These are phyloP conservation scores for Eurypyga helias DNA, from an alignment of 2,113 vertebrate species.

Conservation along the genomic window DNA sequence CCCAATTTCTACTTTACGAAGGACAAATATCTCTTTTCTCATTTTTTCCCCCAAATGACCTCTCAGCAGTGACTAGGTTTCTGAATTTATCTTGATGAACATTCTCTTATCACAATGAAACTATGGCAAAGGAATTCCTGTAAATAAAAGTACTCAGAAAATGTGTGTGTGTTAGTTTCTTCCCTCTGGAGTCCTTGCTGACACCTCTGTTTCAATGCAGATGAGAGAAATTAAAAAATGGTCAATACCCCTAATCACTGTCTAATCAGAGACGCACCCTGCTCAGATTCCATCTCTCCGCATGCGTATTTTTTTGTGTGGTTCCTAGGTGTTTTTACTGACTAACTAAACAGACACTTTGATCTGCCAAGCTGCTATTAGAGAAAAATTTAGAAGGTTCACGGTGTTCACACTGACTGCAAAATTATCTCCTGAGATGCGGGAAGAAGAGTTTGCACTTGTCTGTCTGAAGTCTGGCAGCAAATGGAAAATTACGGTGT, in stretches of 20 bases:
- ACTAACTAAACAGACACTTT: conserved; percentile 11
- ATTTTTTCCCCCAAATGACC: neutral
- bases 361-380: conserved; percentile 48
- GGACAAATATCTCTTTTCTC: neutral
- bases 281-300: neutral
- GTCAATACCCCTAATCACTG: neutral
- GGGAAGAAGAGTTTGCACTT: conserved; percentile 50
- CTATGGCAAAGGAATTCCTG: neutral
- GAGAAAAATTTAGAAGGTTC: conserved; percentile 27
- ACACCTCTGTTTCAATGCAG: neutral
- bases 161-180: neutral
- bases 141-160: neutral
- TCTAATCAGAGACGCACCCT: neutral
- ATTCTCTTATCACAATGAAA: neutral
- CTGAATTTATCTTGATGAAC: neutral
- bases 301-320: neutral
- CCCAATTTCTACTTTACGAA: neutral
- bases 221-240: neutral
- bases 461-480: conserved; percentile 34
- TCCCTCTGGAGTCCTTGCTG: neutral
- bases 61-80: neutral
- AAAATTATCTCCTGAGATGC: conserved; percentile 58
- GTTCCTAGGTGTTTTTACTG: conserved; percentile 10
- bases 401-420: conserved; percentile 28
- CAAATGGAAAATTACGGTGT: conserved; percentile 40